Evolutionary conservation across 2,113 vertebrate genomes (phyloP).

Genomic region (Megalops atlanticus): DNA sequence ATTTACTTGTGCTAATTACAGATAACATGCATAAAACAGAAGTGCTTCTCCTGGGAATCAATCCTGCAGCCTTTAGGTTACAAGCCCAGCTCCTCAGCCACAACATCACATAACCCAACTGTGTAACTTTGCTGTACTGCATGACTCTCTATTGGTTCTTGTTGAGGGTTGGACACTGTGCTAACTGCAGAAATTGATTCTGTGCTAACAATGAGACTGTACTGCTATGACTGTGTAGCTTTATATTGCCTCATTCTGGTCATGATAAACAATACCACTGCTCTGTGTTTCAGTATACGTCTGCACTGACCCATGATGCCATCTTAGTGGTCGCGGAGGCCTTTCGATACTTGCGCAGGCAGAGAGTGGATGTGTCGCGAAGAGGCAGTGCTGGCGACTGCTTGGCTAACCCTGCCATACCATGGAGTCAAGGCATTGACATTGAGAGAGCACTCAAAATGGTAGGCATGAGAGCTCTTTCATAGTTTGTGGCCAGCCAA

Average conservation of each 20-base stretch:
- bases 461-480: slow-evolving; percentile 67
- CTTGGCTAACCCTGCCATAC: slow-evolving; percentile 94
- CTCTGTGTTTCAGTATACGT: slow-evolving; percentile 83
- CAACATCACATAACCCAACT: too few relatives aligned
- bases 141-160: too few relatives aligned
- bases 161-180: too few relatives aligned
- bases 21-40: too few relatives aligned
- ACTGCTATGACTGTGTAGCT: too few relatives aligned
- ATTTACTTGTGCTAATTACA: too few relatives aligned
- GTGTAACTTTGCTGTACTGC: too few relatives aligned
- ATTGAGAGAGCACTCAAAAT: slow-evolving; percentile 98
- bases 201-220: background rate
- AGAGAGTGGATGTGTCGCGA: slow-evolving; percentile 92
- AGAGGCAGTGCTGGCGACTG: slow-evolving; percentile 95
- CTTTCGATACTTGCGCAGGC: slow-evolving; percentile 91
- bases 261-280: background rate
- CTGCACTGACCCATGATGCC: slow-evolving; percentile 92
- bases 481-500: background rate
- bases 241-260: background rate
- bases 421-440: slow-evolving; percentile 98
- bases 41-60: too few relatives aligned
- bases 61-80: background rate
- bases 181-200: too few relatives aligned
- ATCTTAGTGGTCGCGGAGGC: slow-evolving; percentile 94
- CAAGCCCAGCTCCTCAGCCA: background rate